Evolutionary conservation across 2,797 vertebrate genomes (phyloP).

Genomic region (Thripadectes ignobilis): DNA sequence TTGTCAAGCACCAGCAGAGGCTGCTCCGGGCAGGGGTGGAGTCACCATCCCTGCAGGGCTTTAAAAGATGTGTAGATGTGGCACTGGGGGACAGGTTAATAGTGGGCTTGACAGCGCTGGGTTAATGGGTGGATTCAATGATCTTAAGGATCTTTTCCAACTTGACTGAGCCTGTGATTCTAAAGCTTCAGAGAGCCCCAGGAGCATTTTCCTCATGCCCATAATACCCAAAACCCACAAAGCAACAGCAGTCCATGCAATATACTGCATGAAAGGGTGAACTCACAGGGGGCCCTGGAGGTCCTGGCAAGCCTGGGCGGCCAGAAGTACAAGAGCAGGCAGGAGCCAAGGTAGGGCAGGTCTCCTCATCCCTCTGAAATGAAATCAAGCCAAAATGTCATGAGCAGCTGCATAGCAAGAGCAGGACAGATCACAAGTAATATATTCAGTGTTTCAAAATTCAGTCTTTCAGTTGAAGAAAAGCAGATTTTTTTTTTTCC

Average conservation of each 20-base stretch:
- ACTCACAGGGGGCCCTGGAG: slow-evolving; percentile 85
- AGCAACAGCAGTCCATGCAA: rapidly evolving
- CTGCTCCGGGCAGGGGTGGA: not conserved
- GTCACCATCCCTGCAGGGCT: not conserved
- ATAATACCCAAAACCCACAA: rapidly evolving
- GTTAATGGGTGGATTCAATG: rapidly evolving
- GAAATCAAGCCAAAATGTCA: not conserved
- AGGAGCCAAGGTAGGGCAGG: slow-evolving; percentile 82
- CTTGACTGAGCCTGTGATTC: rapidly evolving
- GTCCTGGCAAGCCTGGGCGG: slow-evolving; percentile 82
- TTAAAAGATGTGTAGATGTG: rapidly evolving
- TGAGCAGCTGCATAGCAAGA: not conserved
- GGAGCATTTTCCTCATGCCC: rapidly evolving
- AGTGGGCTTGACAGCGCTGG: not conserved
- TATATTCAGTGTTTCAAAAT: not conserved
- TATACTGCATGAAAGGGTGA: rapidly evolving
- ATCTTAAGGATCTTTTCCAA: not conserved
- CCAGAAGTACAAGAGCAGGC: slow-evolving; percentile 85
- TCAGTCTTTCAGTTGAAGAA: not conserved
- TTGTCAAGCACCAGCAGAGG: not conserved
- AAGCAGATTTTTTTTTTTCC: not conserved
- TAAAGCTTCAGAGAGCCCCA: not conserved
- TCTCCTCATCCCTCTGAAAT: slow-evolving; percentile 86
- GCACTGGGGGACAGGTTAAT: not conserved
- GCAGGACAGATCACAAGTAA: not conserved